Evolutionary conservation across 2,797 vertebrate species (phyloP), one percentile per base, ranked within the genome.

Genomic region (Platyrinchus mystaceus): DNA sequence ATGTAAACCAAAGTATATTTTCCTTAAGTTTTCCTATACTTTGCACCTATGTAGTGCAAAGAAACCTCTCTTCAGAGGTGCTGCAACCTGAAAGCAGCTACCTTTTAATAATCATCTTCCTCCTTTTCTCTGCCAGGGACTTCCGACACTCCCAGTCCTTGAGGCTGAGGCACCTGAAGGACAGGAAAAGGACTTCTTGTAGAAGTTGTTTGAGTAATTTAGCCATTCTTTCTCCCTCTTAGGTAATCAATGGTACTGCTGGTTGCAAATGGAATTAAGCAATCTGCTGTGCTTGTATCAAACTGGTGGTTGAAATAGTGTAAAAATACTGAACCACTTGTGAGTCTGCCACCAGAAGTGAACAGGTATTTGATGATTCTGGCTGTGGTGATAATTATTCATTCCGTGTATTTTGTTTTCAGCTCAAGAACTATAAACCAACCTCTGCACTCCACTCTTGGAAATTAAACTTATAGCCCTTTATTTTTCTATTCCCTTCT

Each of bases 351-450:
- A 56, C 22, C 55, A 73, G 70, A 77, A 62, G 18, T 68, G 64
- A 84, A 17, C 7, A n/a, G 58, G 7, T 37, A 37, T 55, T 71
- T n/a, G 60, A 1, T 58, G 70, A 69, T 62, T 43, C 20, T 73
- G 55, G 36, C 30, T 55, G 56, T 55, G 34, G 67, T 89, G 18
- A 22, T 53, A 92, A 46, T 63, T 76, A 59, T 15, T 32, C 13
- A 64, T 92, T 90, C 59, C 69, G 11, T 39, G 59, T 59, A 53
- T 44, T 28, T 93, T 70, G 36, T 47, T 90, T 87, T 69, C 64
- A 88, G 10, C 26, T 85, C 59, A 55, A 71, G 82, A 81, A 58
- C 47, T 84, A 53, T 66, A 84, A 94, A 68, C 5, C 6, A 49
- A 0, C 7, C 67, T 86, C 32, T 23, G 4, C 2, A 3, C 12